Evolutionary conservation across 1,140 invertebrate species (phyloP).

Genomic region (Cydia amplana): DNA sequence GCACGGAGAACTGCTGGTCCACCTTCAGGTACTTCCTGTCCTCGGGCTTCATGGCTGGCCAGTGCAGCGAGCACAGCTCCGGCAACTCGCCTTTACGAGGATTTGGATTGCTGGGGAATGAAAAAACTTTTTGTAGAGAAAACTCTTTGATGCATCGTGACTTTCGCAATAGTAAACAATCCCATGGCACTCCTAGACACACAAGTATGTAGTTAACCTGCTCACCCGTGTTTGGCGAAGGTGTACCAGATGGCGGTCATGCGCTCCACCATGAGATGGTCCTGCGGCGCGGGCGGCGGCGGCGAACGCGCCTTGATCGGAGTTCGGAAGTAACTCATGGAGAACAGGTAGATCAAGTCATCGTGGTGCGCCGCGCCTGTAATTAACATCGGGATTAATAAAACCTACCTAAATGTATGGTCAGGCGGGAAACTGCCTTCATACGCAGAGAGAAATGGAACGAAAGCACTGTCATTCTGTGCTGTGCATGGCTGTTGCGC

Average conservation of each 20-base stretch:
- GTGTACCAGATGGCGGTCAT: conserved; percentile 60
- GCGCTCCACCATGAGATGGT: conserved; percentile 48
- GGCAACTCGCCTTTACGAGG: conserved; percentile 39
- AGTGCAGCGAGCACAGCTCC: conserved; percentile 42
- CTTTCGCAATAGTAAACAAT: background rate
- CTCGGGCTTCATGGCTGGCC: conserved; percentile 49
- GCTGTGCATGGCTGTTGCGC: too few species aligned
- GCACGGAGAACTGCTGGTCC: conserved; percentile 39
- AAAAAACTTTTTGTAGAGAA: conserved; percentile 8
- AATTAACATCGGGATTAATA: background rate
- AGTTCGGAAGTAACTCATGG: conserved; percentile 48
- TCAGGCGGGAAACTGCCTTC: too few species aligned
- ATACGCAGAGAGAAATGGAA: too few species aligned
- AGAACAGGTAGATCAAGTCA: conserved; percentile 61
- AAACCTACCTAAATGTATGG: too few species aligned
- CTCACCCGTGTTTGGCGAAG: conserved; percentile 60
- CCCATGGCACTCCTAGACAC: background rate
- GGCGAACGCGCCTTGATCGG: conserved; percentile 39
- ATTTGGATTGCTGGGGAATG: conserved; percentile 52
- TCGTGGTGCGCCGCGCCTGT: conserved; percentile 60
- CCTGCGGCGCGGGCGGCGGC: conserved; percentile 30
- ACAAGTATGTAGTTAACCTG: background rate
- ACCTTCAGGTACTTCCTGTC: conserved; percentile 49
- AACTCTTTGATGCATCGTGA: too few species aligned
- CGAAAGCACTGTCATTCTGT: too few species aligned